Evolutionary conservation across 2,797 vertebrate species (phyloP).

Genomic region (Stomatorhinus walkeri): DNA sequence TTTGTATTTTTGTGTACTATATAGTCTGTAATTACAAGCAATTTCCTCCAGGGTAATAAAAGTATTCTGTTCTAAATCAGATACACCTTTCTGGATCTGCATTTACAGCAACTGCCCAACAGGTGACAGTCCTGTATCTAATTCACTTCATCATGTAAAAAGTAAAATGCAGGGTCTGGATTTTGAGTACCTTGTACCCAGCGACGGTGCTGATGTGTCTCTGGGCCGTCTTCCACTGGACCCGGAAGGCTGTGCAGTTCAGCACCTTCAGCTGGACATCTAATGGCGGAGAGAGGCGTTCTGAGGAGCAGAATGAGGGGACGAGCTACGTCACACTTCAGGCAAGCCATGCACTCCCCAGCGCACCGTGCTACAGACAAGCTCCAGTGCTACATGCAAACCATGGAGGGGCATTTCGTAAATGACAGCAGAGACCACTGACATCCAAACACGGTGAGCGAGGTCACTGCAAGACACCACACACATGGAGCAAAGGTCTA

Average conservation of each 20-base stretch:
- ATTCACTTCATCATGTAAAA: background rate
- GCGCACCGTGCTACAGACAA: background rate
- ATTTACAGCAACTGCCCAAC: background rate
- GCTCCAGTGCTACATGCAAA: background rate
- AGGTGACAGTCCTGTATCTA: background rate
- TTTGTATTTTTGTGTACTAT: background rate
- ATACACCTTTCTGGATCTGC: background rate
- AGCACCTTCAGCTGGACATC: conserved; percentile 57
- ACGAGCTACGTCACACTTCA: background rate
- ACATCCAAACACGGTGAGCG: background rate
- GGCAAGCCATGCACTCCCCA: background rate
- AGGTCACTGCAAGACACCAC: background rate
- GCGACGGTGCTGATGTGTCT: conserved; percentile 48
- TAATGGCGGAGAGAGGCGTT: conserved; percentile 59
- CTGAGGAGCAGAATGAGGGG: conserved; percentile 41
- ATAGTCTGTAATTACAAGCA: background rate
- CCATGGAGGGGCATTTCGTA: background rate
- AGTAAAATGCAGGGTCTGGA: background rate
- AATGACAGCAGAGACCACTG: background rate
- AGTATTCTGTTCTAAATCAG: background rate
- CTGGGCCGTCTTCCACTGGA: conserved; percentile 65
- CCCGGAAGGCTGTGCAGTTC: conserved; percentile 65
- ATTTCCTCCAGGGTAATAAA: background rate
- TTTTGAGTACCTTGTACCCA: conserved; percentile 59
- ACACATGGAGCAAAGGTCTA: background rate